Percentiles rank a stretch among this genome's conserved stretches.
These are phyloP conservation scores for Neosilurus hyrtlii DNA, from an alignment of 2,797 vertebrate genomes.

Conservation along the genomic window DNA sequence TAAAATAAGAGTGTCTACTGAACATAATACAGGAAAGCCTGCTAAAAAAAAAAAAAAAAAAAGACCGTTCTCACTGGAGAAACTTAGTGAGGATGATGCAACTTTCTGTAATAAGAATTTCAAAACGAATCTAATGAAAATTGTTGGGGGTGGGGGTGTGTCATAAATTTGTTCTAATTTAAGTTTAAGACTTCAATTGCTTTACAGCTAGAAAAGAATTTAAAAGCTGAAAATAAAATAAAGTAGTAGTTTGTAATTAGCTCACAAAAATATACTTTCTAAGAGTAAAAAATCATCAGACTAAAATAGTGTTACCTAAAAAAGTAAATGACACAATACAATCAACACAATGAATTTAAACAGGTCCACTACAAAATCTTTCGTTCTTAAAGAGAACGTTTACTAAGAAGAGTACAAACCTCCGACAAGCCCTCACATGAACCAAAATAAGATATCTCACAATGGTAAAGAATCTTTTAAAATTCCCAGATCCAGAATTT, in stretches of 20 bases:
- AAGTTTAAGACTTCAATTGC: not conserved
- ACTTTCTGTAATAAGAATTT: not conserved
- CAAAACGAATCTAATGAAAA: not conserved
- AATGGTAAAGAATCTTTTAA: too few relatives aligned
- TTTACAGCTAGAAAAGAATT: not conserved
- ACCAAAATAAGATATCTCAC: too few relatives aligned
- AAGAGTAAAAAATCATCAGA: not conserved
- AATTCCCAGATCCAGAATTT: too few relatives aligned
- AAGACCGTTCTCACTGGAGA: not conserved
- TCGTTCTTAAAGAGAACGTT: not conserved
- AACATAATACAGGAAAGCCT: conserved; percentile 40
- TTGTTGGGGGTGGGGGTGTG: not conserved
- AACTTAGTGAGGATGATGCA: not conserved
- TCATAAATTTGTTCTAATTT: not conserved
- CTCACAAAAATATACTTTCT: not conserved
- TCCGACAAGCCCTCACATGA: too few relatives aligned
- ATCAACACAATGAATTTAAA: not conserved
- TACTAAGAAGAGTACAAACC: too few relatives aligned
- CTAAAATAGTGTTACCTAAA: not conserved
- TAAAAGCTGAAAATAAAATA: not conserved
- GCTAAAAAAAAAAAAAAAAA: conserved; percentile 35
- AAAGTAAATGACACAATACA: too few relatives aligned
- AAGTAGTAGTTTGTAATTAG: not conserved
- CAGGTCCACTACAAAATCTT: not conserved
- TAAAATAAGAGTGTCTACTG: not conserved